phyloP scores from a whole-genome alignment of 2,113 vertebrate species.

The Corapipo altera region DNA sequence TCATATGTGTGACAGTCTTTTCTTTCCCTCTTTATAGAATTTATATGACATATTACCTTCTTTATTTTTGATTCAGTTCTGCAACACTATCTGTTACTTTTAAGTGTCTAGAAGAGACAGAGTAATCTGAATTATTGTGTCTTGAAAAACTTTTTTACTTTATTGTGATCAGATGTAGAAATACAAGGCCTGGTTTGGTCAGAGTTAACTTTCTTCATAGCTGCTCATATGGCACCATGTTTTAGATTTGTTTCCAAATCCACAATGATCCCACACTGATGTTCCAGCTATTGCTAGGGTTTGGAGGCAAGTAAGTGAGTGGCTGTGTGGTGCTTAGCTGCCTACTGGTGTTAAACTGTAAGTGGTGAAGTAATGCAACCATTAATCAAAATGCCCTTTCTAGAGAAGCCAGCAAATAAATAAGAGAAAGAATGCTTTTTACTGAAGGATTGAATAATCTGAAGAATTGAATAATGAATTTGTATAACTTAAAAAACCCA shows the following conservation, averaged over 20 bases:
- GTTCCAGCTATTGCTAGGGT: neutral
- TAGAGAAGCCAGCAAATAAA: neutral
- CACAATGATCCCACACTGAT: neutral
- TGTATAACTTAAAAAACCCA: neutral
- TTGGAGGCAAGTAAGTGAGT: neutral
- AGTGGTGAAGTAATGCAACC: neutral
- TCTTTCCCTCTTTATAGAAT: neutral
- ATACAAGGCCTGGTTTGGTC: neutral
- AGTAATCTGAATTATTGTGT: neutral
- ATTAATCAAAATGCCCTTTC: neutral
- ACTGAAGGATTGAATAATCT: neutral
- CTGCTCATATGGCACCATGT: accelerated
- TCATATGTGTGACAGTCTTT: accelerated
- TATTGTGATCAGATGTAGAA: neutral
- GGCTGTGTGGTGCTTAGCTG: neutral
- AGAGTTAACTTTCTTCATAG: neutral
- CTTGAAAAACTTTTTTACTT: neutral
- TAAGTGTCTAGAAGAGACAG: constrained; percentile 84
- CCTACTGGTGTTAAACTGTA: neutral
- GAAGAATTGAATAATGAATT: neutral
- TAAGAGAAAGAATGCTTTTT: neutral
- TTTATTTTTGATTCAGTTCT: constrained; percentile 74
- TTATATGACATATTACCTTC: neutral
- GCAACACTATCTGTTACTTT: constrained; percentile 95
- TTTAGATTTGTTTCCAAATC: neutral